A percentile compares a stretch with the other conserved stretches of the same genome.
Conservation (phyloP, 2,888 invertebrate genomes). For the Maniola hyperantus region DNA sequence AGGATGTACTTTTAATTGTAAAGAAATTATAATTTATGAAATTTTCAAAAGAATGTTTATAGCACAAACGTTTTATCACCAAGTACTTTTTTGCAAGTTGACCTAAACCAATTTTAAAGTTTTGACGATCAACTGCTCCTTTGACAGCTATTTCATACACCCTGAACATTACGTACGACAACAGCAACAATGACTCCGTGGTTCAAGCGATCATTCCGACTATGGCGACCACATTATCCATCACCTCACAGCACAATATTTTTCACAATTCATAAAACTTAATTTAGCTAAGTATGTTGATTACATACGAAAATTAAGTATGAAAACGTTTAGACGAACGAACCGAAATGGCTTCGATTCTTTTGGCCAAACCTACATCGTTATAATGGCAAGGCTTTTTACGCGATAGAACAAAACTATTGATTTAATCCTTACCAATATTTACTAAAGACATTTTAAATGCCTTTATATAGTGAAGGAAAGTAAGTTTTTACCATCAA, state of each 20-base stretch:
- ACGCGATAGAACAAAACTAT: conserved; percentile 45
- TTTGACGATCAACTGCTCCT: conserved; percentile 47
- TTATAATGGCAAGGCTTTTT: conserved; percentile 51
- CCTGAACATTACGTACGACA: conserved; percentile 69
- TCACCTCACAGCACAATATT: conserved; percentile 49
- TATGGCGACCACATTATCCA: conserved; percentile 70
- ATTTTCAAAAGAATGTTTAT: too few relatives aligned
- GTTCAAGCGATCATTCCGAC: conserved; percentile 67
- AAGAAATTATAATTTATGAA: too few relatives aligned
- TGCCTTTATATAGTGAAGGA: conserved; percentile 63
- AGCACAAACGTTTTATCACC: conserved; percentile 3
- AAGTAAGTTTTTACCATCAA: conserved; percentile 64
- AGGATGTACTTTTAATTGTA: too few relatives aligned
- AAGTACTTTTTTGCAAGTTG: neutral
- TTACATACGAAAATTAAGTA: conserved; percentile 38
- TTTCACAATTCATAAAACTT: conserved; percentile 40
- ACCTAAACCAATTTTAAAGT: conserved; percentile 27
- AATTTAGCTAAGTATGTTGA: conserved; percentile 7
- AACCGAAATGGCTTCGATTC: conserved; percentile 79
- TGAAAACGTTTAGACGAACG: conserved; percentile 59
- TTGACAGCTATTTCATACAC: conserved; percentile 70
- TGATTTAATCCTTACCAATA: conserved; percentile 69
- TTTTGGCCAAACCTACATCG: conserved; percentile 74
- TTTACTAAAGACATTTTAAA: conserved; percentile 74
- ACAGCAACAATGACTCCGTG: conserved; percentile 68